Percentiles rank a stretch among this genome's conserved stretches.
These are phyloP conservation scores for Drosophila elegans DNA, from an alignment of 1,140 invertebrate species.

Conservation along the genomic window DNA sequence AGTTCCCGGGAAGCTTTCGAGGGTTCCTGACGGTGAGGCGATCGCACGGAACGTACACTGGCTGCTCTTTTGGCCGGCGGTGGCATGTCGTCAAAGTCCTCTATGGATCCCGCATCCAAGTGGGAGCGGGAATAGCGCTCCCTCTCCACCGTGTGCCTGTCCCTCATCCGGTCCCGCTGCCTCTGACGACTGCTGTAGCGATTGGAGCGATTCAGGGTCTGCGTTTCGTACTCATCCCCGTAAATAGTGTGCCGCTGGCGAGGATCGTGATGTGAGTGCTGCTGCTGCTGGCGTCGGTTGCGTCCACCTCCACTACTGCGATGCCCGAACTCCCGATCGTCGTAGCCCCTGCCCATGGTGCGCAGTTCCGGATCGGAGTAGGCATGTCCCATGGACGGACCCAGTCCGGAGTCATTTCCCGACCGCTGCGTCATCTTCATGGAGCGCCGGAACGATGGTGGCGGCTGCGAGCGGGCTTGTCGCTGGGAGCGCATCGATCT, in stretches of 20 bases:
- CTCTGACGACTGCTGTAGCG: slow-evolving; percentile 85
- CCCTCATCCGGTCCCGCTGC: slow-evolving; percentile 72
- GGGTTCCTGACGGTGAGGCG: slow-evolving; percentile 67
- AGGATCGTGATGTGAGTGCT: slow-evolving; percentile 57
- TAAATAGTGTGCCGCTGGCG: slow-evolving; percentile 74
- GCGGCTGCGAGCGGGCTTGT: slow-evolving; percentile 80
- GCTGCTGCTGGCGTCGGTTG: slow-evolving; percentile 45
- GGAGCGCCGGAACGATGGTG: slow-evolving; percentile 85
- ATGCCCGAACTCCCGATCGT: slow-evolving; percentile 65
- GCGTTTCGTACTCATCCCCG: slow-evolving; percentile 72
- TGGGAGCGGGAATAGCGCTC: slow-evolving; percentile 71
- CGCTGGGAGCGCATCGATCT: slow-evolving; percentile 63
- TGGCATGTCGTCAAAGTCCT: slow-evolving; percentile 70
- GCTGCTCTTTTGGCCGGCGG: slow-evolving; percentile 64
- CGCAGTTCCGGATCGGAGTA: slow-evolving; percentile 86
- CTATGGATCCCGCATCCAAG: slow-evolving; percentile 62
- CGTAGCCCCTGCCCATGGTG: slow-evolving; percentile 76
- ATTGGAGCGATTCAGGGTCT: slow-evolving; percentile 84
- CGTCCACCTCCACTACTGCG: slow-evolving; percentile 54
- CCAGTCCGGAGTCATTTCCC: slow-evolving; percentile 85
- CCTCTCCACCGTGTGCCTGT: slow-evolving; percentile 81
- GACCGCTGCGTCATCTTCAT: slow-evolving; percentile 90
- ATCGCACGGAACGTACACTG: slow-evolving; percentile 73
- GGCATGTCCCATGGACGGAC: slow-evolving; percentile 85
- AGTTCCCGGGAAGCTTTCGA: slow-evolving; percentile 61